These are phyloP conservation scores for Drosophila histrio DNA, from an alignment of 2,888 invertebrate genomes.

Conservation along the genomic window DNA sequence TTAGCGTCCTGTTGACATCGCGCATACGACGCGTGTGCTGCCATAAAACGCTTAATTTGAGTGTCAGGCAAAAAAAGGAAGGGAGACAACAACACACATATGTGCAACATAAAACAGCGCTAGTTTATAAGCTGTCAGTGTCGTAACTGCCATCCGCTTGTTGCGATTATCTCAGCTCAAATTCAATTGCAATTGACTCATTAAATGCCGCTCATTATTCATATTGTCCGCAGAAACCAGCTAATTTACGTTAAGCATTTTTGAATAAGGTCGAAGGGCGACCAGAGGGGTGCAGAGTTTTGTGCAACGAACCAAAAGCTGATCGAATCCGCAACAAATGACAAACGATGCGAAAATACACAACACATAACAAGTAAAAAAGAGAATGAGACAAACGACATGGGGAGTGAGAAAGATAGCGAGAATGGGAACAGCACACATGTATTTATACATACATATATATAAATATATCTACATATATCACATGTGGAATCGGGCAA, in stretches of 20 bases:
- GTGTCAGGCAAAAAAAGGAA: conserved; percentile 20
- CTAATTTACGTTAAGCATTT: conserved; percentile 78
- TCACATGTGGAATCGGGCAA: conserved; percentile 19
- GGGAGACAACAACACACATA: not conserved
- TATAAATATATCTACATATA: not conserved
- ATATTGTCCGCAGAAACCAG: conserved; percentile 71
- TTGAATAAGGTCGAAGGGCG: conserved; percentile 67
- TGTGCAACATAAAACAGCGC: conserved; percentile 15
- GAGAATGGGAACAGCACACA: conserved; percentile 1
- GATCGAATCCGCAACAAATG: conserved; percentile 76
- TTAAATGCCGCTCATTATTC: conserved; percentile 71
- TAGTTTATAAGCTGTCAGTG: conserved; percentile 47
- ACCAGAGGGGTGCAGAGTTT: not conserved
- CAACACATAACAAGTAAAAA: conserved; percentile 34
- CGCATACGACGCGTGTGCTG: conserved; percentile 55
- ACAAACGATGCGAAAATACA: conserved; percentile 71
- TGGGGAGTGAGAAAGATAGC: not conserved
- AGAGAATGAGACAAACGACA: not conserved
- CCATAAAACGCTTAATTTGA: conserved; percentile 72
- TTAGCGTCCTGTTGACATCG: conserved; percentile 42
- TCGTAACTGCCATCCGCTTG: conserved; percentile 8
- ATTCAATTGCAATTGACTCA: conserved; percentile 73
- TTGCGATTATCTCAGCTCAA: conserved; percentile 50
- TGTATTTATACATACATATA: conserved; percentile 6
- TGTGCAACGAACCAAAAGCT: conserved; percentile 63